These are phyloP conservation scores for Crocallis elinguaria DNA, from an alignment of 2,888 invertebrate genomes.

Conservation along the genomic window DNA sequence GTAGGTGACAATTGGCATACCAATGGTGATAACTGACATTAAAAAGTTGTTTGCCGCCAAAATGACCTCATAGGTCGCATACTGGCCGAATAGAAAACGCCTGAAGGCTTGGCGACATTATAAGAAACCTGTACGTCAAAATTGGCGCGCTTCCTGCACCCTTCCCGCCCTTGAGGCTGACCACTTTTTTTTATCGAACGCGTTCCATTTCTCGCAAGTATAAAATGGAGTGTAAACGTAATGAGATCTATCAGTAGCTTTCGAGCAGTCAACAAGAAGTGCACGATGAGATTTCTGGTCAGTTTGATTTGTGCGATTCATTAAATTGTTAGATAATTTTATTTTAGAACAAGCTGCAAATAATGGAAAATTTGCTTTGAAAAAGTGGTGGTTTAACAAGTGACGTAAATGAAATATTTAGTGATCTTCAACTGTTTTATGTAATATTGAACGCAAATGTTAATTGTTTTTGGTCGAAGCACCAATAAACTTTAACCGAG, in stretches of 20 bases:
- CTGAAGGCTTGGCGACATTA: slow-evolving; percentile 15
- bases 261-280: slow-evolving; percentile 81
- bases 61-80: slow-evolving; percentile 34
- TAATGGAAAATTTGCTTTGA: background rate
- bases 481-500: too few relatives aligned
- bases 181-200: slow-evolving; percentile 68
- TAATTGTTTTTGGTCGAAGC: too few relatives aligned
- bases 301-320: slow-evolving; percentile 39
- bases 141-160: slow-evolving; percentile 74
- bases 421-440: too few relatives aligned
- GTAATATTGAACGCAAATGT: too few relatives aligned
- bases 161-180: slow-evolving; percentile 76
- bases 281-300: slow-evolving; percentile 83
- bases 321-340: background rate
- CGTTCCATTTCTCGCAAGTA: slow-evolving; percentile 70
- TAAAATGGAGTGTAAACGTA: slow-evolving; percentile 70
- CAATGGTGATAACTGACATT: slow-evolving; percentile 14
- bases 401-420: too few relatives aligned
- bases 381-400: background rate
- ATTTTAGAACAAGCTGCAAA: background rate
- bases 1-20: slow-evolving; percentile 21
- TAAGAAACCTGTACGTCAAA: slow-evolving; percentile 40
- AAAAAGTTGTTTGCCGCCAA: slow-evolving; percentile 33
- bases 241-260: slow-evolving; percentile 80
- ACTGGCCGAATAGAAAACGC: slow-evolving; percentile 27